A percentile compares a stretch with the other conserved stretches of the same genome.
Evolutionary conservation across 2,113 vertebrate species (phyloP).

Genomic region (Phasianus colchicus): DNA sequence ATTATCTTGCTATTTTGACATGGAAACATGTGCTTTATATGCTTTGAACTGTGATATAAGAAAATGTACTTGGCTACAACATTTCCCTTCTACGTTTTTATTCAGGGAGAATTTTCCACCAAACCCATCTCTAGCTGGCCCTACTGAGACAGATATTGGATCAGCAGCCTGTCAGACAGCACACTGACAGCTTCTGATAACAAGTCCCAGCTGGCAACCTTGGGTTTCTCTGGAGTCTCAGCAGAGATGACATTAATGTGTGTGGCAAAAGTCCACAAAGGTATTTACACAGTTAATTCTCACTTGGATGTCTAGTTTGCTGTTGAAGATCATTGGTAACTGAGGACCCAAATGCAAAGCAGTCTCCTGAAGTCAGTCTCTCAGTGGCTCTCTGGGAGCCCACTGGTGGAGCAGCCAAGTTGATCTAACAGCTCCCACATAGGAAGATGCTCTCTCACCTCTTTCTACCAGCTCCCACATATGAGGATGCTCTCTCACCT

Average conservation of each 20-base stretch:
- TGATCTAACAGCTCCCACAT: not conserved
- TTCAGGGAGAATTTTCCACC: not conserved
- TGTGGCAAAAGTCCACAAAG: not conserved
- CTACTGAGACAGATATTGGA: not conserved
- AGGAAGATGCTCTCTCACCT: not conserved
- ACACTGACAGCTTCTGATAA: not conserved
- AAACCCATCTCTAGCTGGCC: not conserved
- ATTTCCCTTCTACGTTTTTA: not conserved
- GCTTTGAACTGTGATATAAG: not conserved
- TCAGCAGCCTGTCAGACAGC: not conserved
- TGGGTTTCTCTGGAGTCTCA: not conserved
- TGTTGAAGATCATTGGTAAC: not conserved
- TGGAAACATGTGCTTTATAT: not conserved
- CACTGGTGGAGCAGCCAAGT: not conserved
- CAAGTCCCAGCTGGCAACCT: not conserved
- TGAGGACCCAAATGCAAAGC: not conserved
- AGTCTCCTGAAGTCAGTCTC: not conserved
- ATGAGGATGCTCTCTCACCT: not conserved
- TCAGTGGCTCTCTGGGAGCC: not conserved
- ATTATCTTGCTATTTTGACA: not conserved
- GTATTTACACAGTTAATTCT: not conserved
- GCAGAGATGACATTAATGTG: not conserved
- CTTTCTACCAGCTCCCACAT: not conserved
- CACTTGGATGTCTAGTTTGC: not conserved
- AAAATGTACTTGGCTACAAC: not conserved